A percentile compares a stretch with the other conserved stretches of the same genome.
These are phyloP conservation scores for Macquaria ambigua DNA, from an alignment of 2,113 vertebrate species.

Conservation along the genomic window DNA sequence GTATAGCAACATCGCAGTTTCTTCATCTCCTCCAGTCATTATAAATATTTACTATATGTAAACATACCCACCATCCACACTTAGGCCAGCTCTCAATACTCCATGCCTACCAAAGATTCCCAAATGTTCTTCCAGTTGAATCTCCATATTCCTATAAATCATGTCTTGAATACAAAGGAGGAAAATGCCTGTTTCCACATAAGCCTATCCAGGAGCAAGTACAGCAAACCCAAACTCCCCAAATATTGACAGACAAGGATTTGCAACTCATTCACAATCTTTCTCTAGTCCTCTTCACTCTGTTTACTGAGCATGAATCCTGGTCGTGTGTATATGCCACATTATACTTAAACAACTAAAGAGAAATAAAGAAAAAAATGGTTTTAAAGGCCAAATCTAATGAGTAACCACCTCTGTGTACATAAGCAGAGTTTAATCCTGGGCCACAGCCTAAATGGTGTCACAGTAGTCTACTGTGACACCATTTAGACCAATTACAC, in stretches of 20 bases:
- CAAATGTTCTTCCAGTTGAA: neutral
- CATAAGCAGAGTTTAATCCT: constrained; percentile 40
- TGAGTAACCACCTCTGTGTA: constrained; percentile 25
- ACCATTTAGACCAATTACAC: constrained; percentile 19
- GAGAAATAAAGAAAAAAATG: neutral
- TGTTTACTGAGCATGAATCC: neutral
- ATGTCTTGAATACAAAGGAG: neutral
- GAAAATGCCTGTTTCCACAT: neutral
- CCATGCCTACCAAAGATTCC: neutral
- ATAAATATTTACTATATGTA: neutral
- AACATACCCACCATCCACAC: neutral
- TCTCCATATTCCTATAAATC: neutral
- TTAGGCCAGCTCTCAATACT: neutral
- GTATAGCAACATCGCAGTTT: neutral
- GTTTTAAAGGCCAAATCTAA: constrained; percentile 32
- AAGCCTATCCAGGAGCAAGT: neutral
- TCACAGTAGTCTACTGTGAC: constrained; percentile 18
- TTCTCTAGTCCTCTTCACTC: neutral
- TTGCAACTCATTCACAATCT: neutral
- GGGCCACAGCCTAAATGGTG: constrained; percentile 14
- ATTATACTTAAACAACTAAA: neutral
- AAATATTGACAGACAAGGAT: neutral
- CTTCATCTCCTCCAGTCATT: neutral
- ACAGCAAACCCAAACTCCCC: neutral
- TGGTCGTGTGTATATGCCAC: neutral